phyloP scores from a whole-genome alignment of 2,797 vertebrate species.

The Scyliorhinus canicula region DNA sequence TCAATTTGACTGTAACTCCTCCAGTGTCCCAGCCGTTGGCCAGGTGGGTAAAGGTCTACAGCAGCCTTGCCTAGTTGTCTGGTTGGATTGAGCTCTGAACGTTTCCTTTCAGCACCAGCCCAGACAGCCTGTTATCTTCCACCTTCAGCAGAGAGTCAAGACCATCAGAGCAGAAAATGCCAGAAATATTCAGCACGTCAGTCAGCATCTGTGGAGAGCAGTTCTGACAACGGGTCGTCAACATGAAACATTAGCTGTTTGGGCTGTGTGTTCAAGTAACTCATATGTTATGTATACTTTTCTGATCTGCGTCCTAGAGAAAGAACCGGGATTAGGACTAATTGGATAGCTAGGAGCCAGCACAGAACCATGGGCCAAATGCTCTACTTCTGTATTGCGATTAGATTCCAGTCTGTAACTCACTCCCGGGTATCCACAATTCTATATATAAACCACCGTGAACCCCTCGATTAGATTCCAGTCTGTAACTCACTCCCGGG shows the following conservation, averaged over 20 bases:
- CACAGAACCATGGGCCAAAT: not conserved
- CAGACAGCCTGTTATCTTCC: conserved; percentile 14
- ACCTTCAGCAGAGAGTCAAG: not conserved
- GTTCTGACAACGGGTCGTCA: not conserved
- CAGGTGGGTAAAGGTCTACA: not conserved
- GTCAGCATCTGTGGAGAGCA: not conserved
- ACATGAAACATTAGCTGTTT: not conserved
- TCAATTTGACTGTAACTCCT: not conserved
- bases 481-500: no score
- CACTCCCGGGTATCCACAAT: not conserved
- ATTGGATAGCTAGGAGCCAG: not conserved
- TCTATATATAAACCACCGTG: no score
- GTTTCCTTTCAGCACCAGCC: not conserved
- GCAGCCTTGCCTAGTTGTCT: not conserved
- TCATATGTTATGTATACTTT: not conserved
- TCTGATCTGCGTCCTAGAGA: not conserved
- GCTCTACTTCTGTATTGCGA: not conserved
- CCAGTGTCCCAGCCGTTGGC: not conserved
- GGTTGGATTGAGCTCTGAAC: not conserved
- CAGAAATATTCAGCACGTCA: not conserved
- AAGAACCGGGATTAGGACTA: not conserved
- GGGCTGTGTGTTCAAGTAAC: no score
- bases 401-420: not conserved
- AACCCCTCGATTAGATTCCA: no score
- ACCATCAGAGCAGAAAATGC: not conserved